phyloP scores from a whole-genome alignment of 2,888 invertebrate species.

The Zhengitettix transpicula region DNA sequence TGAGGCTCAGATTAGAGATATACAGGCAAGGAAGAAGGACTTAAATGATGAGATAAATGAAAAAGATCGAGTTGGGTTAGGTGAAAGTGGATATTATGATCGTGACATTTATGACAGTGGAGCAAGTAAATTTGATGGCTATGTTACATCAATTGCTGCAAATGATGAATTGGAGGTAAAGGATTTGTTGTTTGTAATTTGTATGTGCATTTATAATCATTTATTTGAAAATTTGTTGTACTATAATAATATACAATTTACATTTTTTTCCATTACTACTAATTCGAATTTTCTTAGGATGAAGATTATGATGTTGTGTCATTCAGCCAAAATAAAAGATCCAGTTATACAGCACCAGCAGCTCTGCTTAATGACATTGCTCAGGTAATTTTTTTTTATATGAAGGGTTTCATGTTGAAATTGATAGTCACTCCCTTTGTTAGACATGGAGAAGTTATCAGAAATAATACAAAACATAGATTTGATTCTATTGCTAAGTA shows the following conservation, averaged over 20 bases:
- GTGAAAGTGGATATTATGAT: conserved; percentile 76
- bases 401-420: not conserved
- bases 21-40: conserved; percentile 76
- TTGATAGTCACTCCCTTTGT: too few relatives aligned
- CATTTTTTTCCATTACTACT: not conserved
- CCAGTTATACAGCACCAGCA: conserved; percentile 71
- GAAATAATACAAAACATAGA: too few relatives aligned
- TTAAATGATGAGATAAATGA: conserved; percentile 35
- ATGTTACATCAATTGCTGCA: conserved; percentile 90
- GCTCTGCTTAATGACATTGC: conserved; percentile 81
- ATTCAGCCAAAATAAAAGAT: conserved; percentile 49
- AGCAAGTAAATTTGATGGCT: conserved; percentile 77
- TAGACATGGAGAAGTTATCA: too few relatives aligned
- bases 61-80: conserved; percentile 67
- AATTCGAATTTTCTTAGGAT: conserved; percentile 33
- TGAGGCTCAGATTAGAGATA: conserved; percentile 83
- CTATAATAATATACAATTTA: not conserved
- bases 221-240: not conserved
- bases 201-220: not conserved
- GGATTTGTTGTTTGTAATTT: conserved; percentile 1
- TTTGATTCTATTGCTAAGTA: too few relatives aligned
- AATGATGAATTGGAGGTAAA: conserved; percentile 79
- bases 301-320: conserved; percentile 69
- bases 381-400: conserved; percentile 47
- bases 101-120: conserved; percentile 81